phyloP scores from a whole-genome alignment of 2,113 vertebrate species.

The Eira barbara region DNA sequence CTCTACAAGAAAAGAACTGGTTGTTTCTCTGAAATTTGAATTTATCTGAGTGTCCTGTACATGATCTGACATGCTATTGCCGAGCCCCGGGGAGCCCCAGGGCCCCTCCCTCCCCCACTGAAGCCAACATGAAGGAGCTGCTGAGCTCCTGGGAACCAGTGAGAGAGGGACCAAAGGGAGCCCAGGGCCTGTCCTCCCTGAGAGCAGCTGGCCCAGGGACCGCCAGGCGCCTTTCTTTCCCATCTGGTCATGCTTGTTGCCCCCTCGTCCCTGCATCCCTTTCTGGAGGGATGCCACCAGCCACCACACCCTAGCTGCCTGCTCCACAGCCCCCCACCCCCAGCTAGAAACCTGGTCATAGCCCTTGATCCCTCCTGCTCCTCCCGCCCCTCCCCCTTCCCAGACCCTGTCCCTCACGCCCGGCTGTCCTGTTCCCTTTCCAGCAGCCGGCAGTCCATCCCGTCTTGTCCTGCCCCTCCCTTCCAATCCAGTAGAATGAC shows the following conservation, averaged over 20 bases:
- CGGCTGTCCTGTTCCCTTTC: not conserved
- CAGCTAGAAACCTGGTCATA: not conserved
- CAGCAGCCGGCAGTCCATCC: accelerated
- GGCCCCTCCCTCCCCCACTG: not conserved
- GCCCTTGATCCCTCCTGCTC: not conserved
- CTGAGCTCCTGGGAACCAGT: not conserved
- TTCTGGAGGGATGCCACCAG: not conserved
- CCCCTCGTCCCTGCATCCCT: not conserved
- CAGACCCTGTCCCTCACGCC: not conserved
- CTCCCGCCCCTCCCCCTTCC: accelerated
- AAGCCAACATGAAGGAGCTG: not conserved
- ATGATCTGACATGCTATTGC: not conserved
- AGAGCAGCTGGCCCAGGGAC: not conserved
- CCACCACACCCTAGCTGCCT: not conserved
- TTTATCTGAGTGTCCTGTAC: not conserved
- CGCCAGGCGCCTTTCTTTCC: not conserved
- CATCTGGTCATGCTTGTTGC: no score
- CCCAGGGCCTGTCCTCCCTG: not conserved
- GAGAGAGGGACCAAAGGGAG: not conserved
- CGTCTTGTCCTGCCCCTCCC: not conserved
- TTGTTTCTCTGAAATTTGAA: not conserved
- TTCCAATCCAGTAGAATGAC: not conserved
- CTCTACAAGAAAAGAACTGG: not conserved
- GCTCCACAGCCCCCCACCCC: no score
- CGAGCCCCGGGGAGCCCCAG: not conserved